Evolutionary conservation across 2,797 vertebrate species (phyloP), one percentile per base, ranked within the genome.

Genomic region (Arctocebus calabarensis): DNA sequence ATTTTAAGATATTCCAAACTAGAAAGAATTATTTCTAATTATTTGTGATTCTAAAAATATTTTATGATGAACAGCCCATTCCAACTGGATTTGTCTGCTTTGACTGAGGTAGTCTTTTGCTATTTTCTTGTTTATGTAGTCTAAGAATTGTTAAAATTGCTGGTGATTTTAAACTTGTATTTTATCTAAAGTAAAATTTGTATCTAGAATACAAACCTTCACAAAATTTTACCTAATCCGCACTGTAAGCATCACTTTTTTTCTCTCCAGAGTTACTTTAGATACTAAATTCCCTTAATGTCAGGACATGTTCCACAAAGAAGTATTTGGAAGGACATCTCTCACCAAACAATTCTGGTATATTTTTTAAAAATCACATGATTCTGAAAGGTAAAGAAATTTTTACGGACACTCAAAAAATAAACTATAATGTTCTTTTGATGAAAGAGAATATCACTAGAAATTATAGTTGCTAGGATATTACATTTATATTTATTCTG

Each of bases 161-260:
- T 64, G 29, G 2, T 59, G 27, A 3, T 62, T 83, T 93, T 74
- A 87, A 89, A 22, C 34, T 59, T 25, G 92, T 62, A 48, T 40
- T 94, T 75, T 82, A 77, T 74, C 55, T 64, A 93, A 85, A 96
- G 27, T 4, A 92, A 97, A 94, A 11, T 82, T 48, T 93, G 37
- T 66, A 5, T 93, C 48, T 78, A 1, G 27, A 84, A 62, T 3
- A 75, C 13, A 91, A 64, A 29, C 2, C 13, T 74, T 75, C 43
- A 84, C 27, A 17, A 82, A 94, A 59, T 11, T 34, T 62, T 62
- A 71, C 22, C 27, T 88, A 94, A 93, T 23, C 48, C 4, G 79
- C 3, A 81, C 5, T 79, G 16, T 34, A 66, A 59, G 48, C 55
- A 78, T 78, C 62, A 55, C 1, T 62, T 86, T 59, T 7, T 29